Evolutionary conservation across 2,888 invertebrate genomes (phyloP).

Genomic region (Drosophila ezoana): DNA sequence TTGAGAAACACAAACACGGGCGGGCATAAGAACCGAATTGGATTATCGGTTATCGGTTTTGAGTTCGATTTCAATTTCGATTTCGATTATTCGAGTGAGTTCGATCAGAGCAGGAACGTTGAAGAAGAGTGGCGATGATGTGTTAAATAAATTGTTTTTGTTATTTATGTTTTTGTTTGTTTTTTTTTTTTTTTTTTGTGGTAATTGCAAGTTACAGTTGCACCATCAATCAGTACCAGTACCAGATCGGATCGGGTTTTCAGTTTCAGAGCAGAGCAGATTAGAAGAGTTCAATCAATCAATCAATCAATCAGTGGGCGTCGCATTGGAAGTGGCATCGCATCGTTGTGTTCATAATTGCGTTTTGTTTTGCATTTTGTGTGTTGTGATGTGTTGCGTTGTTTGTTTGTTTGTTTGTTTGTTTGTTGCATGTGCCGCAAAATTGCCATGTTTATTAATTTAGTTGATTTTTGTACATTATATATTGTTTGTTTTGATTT

Average conservation of each 20-base stretch:
- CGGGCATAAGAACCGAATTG: conserved; percentile 49
- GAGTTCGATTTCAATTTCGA: conserved; percentile 28
- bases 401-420: conserved; percentile 17
- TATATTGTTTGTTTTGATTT: conserved; percentile 3
- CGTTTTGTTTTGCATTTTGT: conserved; percentile 49
- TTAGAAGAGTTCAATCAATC: conserved; percentile 74
- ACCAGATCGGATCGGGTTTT: conserved; percentile 75
- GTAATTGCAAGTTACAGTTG: conserved; percentile 63
- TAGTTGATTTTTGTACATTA: conserved; percentile 20
- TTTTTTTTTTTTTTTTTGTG: conserved; percentile 21
- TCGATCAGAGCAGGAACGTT: conserved; percentile 75
- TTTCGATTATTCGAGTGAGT: conserved; percentile 46
- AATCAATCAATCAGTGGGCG: conserved; percentile 73
- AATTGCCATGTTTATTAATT: conserved; percentile 27
- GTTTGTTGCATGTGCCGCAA: conserved; percentile 53
- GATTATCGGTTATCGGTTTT: conserved; percentile 37
- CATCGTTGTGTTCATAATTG: conserved; percentile 60
- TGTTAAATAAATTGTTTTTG: conserved; percentile 21
- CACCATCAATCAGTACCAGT: conserved; percentile 78
- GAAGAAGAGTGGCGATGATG: conserved; percentile 77
- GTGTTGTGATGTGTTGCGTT: conserved; percentile 57
- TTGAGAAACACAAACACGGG: conserved; percentile 52
- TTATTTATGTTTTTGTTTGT: conserved; percentile 12
- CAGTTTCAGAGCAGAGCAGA: conserved; percentile 78
- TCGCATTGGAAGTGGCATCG: conserved; percentile 74